A percentile compares a stretch with the other conserved stretches of the same genome.
These are phyloP conservation scores for Thelaira solivaga DNA, from an alignment of 2,888 invertebrate genomes.

Conservation along the genomic window DNA sequence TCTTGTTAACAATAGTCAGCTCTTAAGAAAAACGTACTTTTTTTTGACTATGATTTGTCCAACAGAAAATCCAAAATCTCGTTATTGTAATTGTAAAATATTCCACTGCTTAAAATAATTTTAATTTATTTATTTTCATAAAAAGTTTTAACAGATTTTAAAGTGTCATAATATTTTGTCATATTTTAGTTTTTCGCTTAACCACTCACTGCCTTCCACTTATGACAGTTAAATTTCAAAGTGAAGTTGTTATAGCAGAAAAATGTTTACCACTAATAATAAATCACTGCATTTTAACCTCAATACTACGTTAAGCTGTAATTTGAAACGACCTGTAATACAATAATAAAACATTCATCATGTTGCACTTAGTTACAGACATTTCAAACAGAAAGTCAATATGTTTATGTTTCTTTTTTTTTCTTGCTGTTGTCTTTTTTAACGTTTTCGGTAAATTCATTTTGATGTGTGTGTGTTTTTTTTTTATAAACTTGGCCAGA, in stretches of 20 bases:
- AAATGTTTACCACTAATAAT: conserved; percentile 38
- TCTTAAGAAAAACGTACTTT: too few species aligned
- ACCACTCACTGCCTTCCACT: neutral
- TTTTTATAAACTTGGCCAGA: conserved; percentile 21
- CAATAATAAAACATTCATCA: conserved; percentile 22
- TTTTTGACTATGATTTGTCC: too few species aligned
- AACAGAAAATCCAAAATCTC: too few species aligned
- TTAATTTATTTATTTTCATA: neutral
- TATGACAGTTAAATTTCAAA: neutral
- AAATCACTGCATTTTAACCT: conserved; percentile 37
- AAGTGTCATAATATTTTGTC: conserved; percentile 5
- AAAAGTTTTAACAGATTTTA: neutral
- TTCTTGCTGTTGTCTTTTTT: neutral
- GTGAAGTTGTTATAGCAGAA: neutral
- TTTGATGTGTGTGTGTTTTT: conserved; percentile 26
- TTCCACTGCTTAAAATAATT: neutral
- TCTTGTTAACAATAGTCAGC: too few species aligned
- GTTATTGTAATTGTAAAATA: neutral
- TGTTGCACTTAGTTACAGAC: conserved; percentile 8
- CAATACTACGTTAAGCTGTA: conserved; percentile 37
- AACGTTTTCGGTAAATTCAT: conserved; percentile 29
- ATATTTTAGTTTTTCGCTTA: neutral
- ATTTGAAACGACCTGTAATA: conserved; percentile 45
- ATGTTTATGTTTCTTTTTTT: too few species aligned
- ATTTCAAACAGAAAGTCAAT: conserved; percentile 26